Conservation (phyloP, 2,797 vertebrate genomes). For the Ara ararauna region DNA sequence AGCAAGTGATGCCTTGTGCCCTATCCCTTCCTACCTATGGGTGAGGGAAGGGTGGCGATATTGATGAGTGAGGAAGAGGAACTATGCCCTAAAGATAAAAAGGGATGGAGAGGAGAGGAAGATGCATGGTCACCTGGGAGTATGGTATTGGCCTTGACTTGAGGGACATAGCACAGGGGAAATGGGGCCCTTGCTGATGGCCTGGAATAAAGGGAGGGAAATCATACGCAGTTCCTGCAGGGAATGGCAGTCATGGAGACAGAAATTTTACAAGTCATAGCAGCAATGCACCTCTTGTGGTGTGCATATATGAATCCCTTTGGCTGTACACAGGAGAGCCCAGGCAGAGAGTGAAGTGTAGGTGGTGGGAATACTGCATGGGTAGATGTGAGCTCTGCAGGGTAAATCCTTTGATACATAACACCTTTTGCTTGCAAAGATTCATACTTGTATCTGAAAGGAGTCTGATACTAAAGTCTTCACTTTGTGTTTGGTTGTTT, state of each 20-base stretch:
- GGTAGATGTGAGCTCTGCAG: background rate
- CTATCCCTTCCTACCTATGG: background rate
- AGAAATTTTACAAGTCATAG: background rate
- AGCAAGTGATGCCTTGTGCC: background rate
- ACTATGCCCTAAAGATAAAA: background rate
- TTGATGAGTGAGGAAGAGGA: background rate
- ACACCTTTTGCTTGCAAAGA: background rate
- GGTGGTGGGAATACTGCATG: background rate
- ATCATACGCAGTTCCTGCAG: rapidly evolving
- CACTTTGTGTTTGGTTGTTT: background rate
- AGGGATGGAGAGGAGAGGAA: background rate
- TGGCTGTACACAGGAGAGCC: background rate
- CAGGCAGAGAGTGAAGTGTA: background rate
- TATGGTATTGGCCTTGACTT: background rate
- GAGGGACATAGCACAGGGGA: background rate
- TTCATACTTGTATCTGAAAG: background rate
- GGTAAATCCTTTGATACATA: background rate
- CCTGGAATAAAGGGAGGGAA: background rate
- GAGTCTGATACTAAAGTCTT: background rate
- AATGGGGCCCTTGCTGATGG: background rate
- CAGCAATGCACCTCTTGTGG: background rate
- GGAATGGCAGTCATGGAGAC: background rate
- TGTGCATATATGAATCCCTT: background rate
- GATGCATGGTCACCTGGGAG: background rate
- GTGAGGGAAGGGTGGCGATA: background rate